Conservation (phyloP, 1,140 invertebrate species). For the Leptinotarsa texana region DNA sequence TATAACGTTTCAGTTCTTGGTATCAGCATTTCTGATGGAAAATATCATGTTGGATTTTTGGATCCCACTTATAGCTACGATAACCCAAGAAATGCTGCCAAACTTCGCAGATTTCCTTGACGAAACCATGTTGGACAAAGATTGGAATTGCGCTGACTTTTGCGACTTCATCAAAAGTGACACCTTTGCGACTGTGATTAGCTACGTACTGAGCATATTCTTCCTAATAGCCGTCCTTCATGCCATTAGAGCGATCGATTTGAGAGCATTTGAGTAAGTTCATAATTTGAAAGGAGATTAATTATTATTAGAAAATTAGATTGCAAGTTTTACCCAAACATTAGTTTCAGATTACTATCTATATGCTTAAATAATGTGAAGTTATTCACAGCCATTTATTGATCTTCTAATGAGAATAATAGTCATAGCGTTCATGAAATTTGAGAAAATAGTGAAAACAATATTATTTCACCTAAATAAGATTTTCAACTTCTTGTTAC, state of each 20-base stretch:
- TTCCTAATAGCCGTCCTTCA: constrained; percentile 39
- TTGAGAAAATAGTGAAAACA: too few relatives aligned
- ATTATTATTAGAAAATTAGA: too few relatives aligned
- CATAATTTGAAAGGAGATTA: too few relatives aligned
- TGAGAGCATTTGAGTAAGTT: constrained; percentile 30
- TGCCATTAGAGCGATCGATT: constrained; percentile 37
- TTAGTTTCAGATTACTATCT: too few relatives aligned
- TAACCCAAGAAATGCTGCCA: neutral
- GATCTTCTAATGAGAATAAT: too few relatives aligned
- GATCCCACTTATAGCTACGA: constrained; percentile 45
- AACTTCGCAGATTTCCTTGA: constrained; percentile 12
- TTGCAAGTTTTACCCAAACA: too few relatives aligned
- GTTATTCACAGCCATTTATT: too few relatives aligned
- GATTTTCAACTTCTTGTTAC: too few relatives aligned
- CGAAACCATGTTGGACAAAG: constrained; percentile 20
- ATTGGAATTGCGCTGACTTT: constrained; percentile 25
- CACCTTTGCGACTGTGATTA: constrained; percentile 23
- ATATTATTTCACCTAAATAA: too few relatives aligned
- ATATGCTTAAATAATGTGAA: too few relatives aligned
- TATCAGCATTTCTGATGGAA: constrained; percentile 46
- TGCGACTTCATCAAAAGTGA: constrained; percentile 25
- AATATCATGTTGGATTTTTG: constrained; percentile 50
- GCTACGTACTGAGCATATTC: constrained; percentile 39
- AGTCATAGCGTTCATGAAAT: too few relatives aligned
- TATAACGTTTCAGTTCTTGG: constrained; percentile 39